A percentile compares a stretch with the other conserved stretches of the same genome.
These are phyloP conservation scores for Aphrocallistes beatrix DNA, from an alignment of 37 sponge, comb jelly and placozoan genomes.

Conservation along the genomic window DNA sequence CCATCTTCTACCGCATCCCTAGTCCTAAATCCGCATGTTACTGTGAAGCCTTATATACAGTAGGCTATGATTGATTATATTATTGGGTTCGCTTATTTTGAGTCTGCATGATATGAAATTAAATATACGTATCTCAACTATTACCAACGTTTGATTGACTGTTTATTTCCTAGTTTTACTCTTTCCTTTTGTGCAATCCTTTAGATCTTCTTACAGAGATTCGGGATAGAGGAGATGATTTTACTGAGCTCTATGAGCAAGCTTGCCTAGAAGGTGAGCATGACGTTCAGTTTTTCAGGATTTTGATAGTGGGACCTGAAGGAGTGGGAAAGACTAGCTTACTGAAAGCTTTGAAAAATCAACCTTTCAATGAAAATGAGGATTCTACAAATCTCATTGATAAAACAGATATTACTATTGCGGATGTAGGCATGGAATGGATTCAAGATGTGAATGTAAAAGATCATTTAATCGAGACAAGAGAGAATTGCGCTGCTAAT, in stretches of 20 bases:
- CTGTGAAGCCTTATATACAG: too few relatives aligned
- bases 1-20: too few relatives aligned
- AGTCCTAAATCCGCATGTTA: too few relatives aligned
- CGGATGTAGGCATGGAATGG: not conserved
- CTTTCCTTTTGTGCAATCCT: too few relatives aligned
- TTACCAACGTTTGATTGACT: too few relatives aligned
- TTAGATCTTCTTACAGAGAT: too few relatives aligned
- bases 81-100: too few relatives aligned
- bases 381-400: not conserved
- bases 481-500: too few relatives aligned
- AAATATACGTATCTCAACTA: too few relatives aligned
- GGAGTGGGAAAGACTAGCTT: conserved; percentile 1
- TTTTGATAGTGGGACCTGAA: not conserved
- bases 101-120: too few relatives aligned
- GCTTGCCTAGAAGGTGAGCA: not conserved
- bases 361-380: not conserved
- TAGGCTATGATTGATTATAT: too few relatives aligned
- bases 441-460: not conserved
- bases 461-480: not conserved
- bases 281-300: not conserved
- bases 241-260: not conserved
- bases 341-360: not conserved
- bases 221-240: not conserved
- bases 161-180: too few relatives aligned
- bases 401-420: conserved; percentile 12